Evolutionary conservation across 1,140 invertebrate species (phyloP), one percentile per base, ranked within the genome.

Genomic region (Maniola jurtina): DNA sequence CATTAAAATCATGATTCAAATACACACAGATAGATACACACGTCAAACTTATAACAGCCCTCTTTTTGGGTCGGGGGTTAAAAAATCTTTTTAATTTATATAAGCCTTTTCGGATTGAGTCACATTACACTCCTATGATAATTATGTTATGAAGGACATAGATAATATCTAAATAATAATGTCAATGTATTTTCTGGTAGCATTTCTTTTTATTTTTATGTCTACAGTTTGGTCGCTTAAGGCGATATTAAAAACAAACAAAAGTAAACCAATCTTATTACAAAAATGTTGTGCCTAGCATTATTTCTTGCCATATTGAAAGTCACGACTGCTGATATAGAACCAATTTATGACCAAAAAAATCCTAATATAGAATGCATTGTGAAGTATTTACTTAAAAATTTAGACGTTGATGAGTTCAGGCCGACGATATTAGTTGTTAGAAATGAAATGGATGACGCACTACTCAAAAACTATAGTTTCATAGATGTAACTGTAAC

Each of bases 161-260:
- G 2, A 42, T 2, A 42, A n/a, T 47, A 47, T 47, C 6, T 14
- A n/a, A 25, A 25, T 25, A 25, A 25, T 25, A 25, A 25, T 25
- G 25, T 2, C 25, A 25, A 25, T 25, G 25, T 25, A 25, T 25
- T 25, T 25, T 4, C 1, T 25, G 4, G 25, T 47, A 47, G 15
- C 16, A 16, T 16, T 9, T 50, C 48, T 50, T 9, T 16, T 8
- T 16, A 16, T 50, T 50, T 50, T 6, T 16, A 50, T 16, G 7
- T 50, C 48, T 50, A 47, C 13, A 47, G n/a, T 47, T 47, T 47
- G 14, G n/a, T n/a, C 14, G 45, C n/a, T 13, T n/a, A 47, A 47
- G n/a, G 0, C n/a, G 14, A n/a, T n/a, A 14, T 50, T 4, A 50
- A 15, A 16, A 50, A 50, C 6, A 16, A 15, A 50, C 52, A 55